Evolutionary conservation across 2,797 vertebrate species (phyloP).

Genomic region (Holocentrus rufus): DNA sequence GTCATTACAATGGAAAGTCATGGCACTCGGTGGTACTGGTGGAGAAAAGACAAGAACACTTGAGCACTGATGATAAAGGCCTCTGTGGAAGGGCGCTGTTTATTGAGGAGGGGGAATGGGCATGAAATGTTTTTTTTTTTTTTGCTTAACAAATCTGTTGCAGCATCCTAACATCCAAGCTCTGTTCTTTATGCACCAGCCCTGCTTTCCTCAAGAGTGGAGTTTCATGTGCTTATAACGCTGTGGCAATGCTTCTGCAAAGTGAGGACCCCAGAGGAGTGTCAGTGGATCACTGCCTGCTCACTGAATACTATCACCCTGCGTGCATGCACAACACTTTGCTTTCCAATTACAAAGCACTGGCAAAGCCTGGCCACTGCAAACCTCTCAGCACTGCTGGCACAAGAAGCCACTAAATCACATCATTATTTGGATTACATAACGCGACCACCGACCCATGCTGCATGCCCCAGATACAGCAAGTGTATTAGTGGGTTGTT

Average conservation of each 20-base stretch:
- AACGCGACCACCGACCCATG: conserved; percentile 71
- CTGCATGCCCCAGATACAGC: conserved; percentile 58
- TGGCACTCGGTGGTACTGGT: conserved; percentile 56
- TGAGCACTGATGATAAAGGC: neutral
- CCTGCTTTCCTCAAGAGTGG: conserved; percentile 16
- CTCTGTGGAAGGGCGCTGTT: conserved; percentile 39
- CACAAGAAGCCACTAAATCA: conserved; percentile 58
- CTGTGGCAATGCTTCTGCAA: conserved; percentile 27
- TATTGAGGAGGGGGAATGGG: neutral
- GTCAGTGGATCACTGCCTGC: conserved; percentile 31
- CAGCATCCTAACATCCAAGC: neutral
- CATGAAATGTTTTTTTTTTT: conserved; percentile 23
- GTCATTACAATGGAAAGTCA: conserved; percentile 50
- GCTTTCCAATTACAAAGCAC: conserved; percentile 53
- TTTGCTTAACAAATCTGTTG: conserved; percentile 14
- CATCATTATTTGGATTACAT: conserved; percentile 72
- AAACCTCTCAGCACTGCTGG: conserved; percentile 46
- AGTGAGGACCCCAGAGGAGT: conserved; percentile 39
- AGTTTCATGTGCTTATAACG: conserved; percentile 37
- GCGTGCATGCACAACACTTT: conserved; percentile 47
- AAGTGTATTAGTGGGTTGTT: conserved; percentile 28
- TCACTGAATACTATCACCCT: conserved; percentile 13
- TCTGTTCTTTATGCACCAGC: conserved; percentile 19
- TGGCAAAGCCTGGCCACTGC: conserved; percentile 39
- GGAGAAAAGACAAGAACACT: conserved; percentile 27